These are phyloP conservation scores for Keiferia lycopersicella DNA, from an alignment of 2,888 invertebrate genomes.

Conservation along the genomic window DNA sequence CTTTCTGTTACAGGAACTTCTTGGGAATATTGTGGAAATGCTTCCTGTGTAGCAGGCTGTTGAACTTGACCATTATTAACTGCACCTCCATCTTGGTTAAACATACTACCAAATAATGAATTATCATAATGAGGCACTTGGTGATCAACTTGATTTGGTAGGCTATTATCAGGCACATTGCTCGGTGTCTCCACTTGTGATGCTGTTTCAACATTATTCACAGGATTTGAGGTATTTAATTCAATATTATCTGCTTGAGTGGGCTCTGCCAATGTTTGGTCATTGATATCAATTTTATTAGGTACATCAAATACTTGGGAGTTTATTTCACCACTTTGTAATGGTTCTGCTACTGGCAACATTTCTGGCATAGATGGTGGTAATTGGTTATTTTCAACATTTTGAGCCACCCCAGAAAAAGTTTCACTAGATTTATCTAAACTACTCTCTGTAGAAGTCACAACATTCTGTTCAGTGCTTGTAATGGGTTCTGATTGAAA, in stretches of 20 bases:
- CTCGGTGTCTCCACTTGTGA: constrained; percentile 34
- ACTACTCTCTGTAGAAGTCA: constrained; percentile 6
- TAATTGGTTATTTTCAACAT: constrained; percentile 7
- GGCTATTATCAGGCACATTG: constrained; percentile 40
- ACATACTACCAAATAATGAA: constrained; percentile 28
- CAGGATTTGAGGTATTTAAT: constrained; percentile 45
- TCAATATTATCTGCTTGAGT: constrained; percentile 45
- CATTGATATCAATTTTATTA: constrained; percentile 44
- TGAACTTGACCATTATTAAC: constrained; percentile 21
- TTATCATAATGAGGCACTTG: constrained; percentile 32
- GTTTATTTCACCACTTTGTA: constrained; percentile 38
- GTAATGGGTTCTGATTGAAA: background rate
- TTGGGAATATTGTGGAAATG: background rate
- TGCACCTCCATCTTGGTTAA: constrained; percentile 28
- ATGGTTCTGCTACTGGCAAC: constrained; percentile 21
- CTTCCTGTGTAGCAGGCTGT: constrained; percentile 17
- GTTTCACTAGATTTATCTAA: background rate
- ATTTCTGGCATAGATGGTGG: background rate
- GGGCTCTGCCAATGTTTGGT: constrained; percentile 40
- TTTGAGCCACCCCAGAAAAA: background rate
- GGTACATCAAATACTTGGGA: constrained; percentile 42
- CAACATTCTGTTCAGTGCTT: constrained; percentile 1
- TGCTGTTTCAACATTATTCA: constrained; percentile 38
- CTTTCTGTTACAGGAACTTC: constrained; percentile 16
- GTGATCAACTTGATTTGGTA: constrained; percentile 31